Evolutionary conservation across 2,113 vertebrate species (phyloP), one percentile per base, ranked within the genome.

Genomic region (Cacatua alba): DNA sequence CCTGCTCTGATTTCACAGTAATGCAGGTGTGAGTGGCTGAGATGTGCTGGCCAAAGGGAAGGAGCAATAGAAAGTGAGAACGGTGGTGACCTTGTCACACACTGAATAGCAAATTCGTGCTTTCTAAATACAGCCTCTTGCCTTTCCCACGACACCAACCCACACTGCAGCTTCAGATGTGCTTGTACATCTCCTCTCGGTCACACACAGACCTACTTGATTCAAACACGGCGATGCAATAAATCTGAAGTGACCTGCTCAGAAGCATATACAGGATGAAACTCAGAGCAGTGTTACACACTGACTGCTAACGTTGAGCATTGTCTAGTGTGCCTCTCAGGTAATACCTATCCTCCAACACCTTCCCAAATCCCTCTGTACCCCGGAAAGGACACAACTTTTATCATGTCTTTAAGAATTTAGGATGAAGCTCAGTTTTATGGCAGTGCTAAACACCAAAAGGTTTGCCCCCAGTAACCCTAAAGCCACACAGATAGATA

Each of bases 401-500:
- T 65, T 33, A 65, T 4, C 0, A 0, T 65, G 86, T 82, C 25
- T 44, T 59, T 37, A 68, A 49, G 33, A 44, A 78, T 68, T 75
- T 55, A 71, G 7, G 6, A 10, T 68, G 48, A 59, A 75, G 26
- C 43, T 55, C 7, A n/a, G 18, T 41, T 84, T 68, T 51, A 5
- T 1, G 11, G 7, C 17, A 39, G 16, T 33, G 24, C 31, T 77
- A 59, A 82, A 76, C 17, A 0, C 1, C 25, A 9, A 29, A 72
- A 71, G 44, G 9, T n/a, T 74, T 69, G 9, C 6, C 49, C 17
- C 35, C 16, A 7, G 8, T 31, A 44, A 37, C 68, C 33, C 62
- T 6, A 7, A 83, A 68, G 37, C 4, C 2, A 2, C 0, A 3
- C 19, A 17, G 6, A 3, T 11, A 24, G 0, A 5, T 65, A 39